phyloP scores from a whole-genome alignment of 1,140 invertebrate genomes.

The Cryptotermes secundus region DNA sequence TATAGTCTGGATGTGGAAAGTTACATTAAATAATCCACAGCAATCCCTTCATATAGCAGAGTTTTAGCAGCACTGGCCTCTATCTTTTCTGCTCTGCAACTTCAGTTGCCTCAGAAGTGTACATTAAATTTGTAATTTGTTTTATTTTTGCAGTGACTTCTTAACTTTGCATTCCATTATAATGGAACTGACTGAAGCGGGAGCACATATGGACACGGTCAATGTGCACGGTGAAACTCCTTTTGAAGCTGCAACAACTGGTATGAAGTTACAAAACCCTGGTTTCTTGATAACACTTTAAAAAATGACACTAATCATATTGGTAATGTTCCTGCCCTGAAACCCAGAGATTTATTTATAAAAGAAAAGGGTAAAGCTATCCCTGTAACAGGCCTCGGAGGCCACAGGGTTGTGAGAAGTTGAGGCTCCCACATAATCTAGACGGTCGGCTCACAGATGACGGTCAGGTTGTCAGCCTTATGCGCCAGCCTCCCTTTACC shows the following conservation, averaged over 20 bases:
- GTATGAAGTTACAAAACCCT: conserved; percentile 37
- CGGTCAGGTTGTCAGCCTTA: too few relatives aligned
- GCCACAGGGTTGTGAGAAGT: too few relatives aligned
- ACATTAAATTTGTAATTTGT: conserved; percentile 3
- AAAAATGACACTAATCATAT: too few relatives aligned
- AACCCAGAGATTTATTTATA: too few relatives aligned
- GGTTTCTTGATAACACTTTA: too few relatives aligned
- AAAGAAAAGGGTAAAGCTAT: too few relatives aligned
- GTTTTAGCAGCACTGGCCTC: background rate
- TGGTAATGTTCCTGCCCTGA: too few relatives aligned
- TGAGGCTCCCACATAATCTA: too few relatives aligned
- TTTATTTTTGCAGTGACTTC: conserved; percentile 57
- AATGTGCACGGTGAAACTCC: conserved; percentile 69
- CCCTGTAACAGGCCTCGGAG: background rate
- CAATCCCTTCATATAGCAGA: background rate
- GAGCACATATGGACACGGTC: conserved; percentile 71
- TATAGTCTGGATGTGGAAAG: too few relatives aligned
- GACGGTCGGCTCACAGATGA: too few relatives aligned
- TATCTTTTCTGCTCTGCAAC: background rate
- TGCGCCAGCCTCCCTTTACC: too few relatives aligned
- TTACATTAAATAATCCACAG: too few relatives aligned
- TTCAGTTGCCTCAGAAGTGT: background rate
- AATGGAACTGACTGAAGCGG: conserved; percentile 63
- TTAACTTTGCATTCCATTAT: conserved; percentile 70
- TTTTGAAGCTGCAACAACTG: conserved; percentile 64